These are phyloP conservation scores for Celastrina argiolus DNA, from an alignment of 2,888 invertebrate genomes.

Conservation along the genomic window DNA sequence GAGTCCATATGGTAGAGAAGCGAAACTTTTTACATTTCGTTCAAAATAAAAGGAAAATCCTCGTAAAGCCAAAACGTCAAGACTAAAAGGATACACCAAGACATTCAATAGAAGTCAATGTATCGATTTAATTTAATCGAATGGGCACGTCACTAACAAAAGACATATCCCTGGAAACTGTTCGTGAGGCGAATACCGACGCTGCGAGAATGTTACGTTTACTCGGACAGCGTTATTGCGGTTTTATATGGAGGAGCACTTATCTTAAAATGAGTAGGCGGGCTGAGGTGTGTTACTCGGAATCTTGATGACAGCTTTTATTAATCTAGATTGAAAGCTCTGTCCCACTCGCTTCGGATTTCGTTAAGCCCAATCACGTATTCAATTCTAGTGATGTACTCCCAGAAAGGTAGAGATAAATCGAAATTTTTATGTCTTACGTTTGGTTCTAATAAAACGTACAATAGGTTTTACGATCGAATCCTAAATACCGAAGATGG, in stretches of 20 bases:
- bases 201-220: slow-evolving; percentile 48
- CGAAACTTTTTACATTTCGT: neutral
- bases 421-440: slow-evolving; percentile 18
- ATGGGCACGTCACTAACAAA: slow-evolving; percentile 22
- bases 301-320: slow-evolving; percentile 28
- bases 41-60: slow-evolving; percentile 29
- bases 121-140: slow-evolving; percentile 23
- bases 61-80: slow-evolving; percentile 19
- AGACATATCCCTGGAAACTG: slow-evolving; percentile 30
- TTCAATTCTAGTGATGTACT: slow-evolving; percentile 20
- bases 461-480: slow-evolving; percentile 17
- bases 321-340: slow-evolving; percentile 25
- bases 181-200: slow-evolving; percentile 65
- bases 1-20: neutral
- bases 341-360: slow-evolving; percentile 19
- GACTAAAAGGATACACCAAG: slow-evolving; percentile 44
- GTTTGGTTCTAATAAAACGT: slow-evolving; percentile 14
- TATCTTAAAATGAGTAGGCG: slow-evolving; percentile 39
- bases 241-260: slow-evolving; percentile 63
- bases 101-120: slow-evolving; percentile 26
- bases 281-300: slow-evolving; percentile 29
- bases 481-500: neutral
- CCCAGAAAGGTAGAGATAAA: neutral
- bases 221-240: slow-evolving; percentile 56
- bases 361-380: slow-evolving; percentile 18